Conservation (phyloP, 2,797 vertebrate genomes). For the Anabacerthia variegaticeps region DNA sequence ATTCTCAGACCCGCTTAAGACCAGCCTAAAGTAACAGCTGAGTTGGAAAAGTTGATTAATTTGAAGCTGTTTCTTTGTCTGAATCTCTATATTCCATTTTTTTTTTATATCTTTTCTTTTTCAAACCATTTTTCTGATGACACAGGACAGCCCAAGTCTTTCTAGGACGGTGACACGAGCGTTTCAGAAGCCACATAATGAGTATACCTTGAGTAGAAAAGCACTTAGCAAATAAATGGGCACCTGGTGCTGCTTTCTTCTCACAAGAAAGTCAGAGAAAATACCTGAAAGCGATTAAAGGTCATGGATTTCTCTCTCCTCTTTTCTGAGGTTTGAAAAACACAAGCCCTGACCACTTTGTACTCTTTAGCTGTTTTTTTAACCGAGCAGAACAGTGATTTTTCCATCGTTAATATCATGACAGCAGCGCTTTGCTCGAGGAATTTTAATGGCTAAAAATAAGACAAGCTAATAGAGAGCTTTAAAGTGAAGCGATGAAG, state of each 20-base stretch:
- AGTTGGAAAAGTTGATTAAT: constrained; percentile 59
- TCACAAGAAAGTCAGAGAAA: background rate
- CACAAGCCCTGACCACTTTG: background rate
- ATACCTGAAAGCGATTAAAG: constrained; percentile 14
- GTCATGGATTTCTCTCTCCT: constrained; percentile 52
- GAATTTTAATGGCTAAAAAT: background rate
- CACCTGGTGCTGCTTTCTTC: background rate
- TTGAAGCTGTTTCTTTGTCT: background rate
- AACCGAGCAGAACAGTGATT: background rate
- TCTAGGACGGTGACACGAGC: background rate
- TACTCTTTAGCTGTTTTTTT: background rate
- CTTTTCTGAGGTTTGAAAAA: constrained; percentile 20
- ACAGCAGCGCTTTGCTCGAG: too few relatives aligned
- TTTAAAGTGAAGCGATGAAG: background rate
- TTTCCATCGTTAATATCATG: background rate
- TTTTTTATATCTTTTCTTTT: background rate
- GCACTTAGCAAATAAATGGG: constrained; percentile 28
- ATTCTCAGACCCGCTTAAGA: constrained; percentile 72
- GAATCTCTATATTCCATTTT: background rate
- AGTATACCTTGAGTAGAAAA: constrained; percentile 17
- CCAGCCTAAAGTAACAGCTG: constrained; percentile 20
- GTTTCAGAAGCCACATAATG: constrained; percentile 25
- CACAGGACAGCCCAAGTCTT: background rate
- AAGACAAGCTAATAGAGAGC: background rate
- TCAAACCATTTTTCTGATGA: background rate